Conservation (phyloP, 2,113 vertebrate species). For the Cyanoderma ruficeps region DNA sequence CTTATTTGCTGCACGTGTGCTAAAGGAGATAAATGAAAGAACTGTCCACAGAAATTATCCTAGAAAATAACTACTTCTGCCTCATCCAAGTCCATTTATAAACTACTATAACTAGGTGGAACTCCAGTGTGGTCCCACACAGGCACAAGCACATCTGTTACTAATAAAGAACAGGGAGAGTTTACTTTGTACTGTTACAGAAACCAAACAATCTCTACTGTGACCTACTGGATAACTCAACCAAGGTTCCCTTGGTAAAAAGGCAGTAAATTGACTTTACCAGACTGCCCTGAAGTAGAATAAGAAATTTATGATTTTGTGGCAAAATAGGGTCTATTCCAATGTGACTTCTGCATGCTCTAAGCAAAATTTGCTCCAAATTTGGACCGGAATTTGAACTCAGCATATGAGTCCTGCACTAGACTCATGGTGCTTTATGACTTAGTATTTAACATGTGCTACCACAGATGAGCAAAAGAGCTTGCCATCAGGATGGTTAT, state of each 20-base stretch:
- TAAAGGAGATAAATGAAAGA: neutral
- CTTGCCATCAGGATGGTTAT: neutral
- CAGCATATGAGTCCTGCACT: rapidly evolving
- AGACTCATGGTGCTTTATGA: neutral
- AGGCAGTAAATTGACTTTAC: neutral
- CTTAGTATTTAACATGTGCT: neutral
- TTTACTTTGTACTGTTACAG: neutral
- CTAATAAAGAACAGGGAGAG: neutral
- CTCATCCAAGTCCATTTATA: neutral
- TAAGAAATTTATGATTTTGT: neutral
- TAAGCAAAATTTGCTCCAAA: neutral
- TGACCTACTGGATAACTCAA: neutral
- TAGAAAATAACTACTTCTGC: neutral
- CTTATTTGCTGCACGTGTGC: neutral
- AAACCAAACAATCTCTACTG: neutral
- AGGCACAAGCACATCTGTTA: neutral
- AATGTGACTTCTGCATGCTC: neutral
- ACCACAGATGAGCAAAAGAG: neutral
- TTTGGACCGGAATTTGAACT: neutral
- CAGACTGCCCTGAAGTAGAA: neutral
- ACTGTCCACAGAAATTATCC: neutral
- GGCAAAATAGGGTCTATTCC: neutral
- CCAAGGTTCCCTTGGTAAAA: neutral
- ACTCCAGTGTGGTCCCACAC: neutral
- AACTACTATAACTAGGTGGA: neutral